Evolutionary conservation across 1,140 invertebrate genomes (phyloP).

Genomic region (Dreissena polymorpha): DNA sequence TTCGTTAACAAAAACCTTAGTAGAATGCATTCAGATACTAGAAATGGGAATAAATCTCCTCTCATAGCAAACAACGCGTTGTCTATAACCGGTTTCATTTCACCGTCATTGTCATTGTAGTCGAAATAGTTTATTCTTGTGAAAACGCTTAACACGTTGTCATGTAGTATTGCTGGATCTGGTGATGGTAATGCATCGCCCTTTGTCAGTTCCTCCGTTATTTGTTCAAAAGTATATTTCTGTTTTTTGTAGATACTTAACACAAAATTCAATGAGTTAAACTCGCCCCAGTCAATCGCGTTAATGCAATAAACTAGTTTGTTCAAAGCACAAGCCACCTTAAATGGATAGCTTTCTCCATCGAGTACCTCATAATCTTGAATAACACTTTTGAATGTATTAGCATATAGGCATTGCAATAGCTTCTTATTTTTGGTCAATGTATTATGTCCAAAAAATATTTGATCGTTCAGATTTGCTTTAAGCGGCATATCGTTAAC

Average conservation of each 20-base stretch:
- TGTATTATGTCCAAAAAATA: slow-evolving; percentile 8
- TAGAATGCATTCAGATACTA: no score
- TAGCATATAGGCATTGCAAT: background rate
- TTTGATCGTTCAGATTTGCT: slow-evolving; percentile 14
- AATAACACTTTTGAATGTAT: slow-evolving; percentile 11
- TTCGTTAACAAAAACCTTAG: no score
- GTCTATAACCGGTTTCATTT: no score
- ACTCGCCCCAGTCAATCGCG: slow-evolving; percentile 15
- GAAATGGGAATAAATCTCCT: no score
- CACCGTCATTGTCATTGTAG: no score
- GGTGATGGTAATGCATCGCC: background rate
- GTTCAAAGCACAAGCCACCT: slow-evolving; percentile 4
- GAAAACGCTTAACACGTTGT: background rate
- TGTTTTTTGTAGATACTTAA: slow-evolving; percentile 14
- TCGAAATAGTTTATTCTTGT: slow-evolving; percentile 7
- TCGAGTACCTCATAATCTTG: slow-evolving; percentile 21
- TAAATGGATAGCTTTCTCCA: slow-evolving; percentile 1
- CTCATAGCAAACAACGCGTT: no score
- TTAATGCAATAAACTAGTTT: slow-evolving; percentile 10
- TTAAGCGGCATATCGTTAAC: slow-evolving; percentile 13
- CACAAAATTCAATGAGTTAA: slow-evolving; percentile 30
- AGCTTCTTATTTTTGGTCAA: background rate
- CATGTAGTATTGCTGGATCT: slow-evolving; percentile 20
- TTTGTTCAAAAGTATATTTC: background rate
- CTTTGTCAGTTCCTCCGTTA: background rate